Evolutionary conservation across 1,140 invertebrate species (phyloP).

Genomic region (Conus betulinus): DNA sequence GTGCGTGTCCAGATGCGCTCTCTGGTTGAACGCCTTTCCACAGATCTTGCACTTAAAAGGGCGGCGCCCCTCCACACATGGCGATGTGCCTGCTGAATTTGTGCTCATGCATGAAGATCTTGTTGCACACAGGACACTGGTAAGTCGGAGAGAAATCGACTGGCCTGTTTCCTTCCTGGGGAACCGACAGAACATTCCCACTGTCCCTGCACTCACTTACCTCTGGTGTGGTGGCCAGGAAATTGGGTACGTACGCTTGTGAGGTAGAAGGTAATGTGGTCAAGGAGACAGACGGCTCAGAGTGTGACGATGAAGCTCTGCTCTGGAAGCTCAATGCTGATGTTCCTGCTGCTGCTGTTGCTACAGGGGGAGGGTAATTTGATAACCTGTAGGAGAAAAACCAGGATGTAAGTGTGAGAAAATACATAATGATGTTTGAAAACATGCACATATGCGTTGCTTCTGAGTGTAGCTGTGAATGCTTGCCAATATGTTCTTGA

Average conservation of each 20-base stretch:
- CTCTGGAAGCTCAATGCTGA: background rate
- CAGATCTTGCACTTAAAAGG: slow-evolving; percentile 75
- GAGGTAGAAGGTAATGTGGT: background rate
- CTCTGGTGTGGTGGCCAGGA: background rate
- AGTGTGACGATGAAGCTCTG: background rate
- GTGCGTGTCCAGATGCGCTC: slow-evolving; percentile 36
- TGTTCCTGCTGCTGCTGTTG: background rate
- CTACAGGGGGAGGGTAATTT: background rate
- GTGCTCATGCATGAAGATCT: slow-evolving; percentile 67
- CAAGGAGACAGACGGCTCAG: background rate
- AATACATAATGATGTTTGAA: too few species aligned
- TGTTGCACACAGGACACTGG: slow-evolving; percentile 76
- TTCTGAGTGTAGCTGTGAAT: too few species aligned
- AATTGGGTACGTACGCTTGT: background rate
- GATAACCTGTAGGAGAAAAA: background rate
- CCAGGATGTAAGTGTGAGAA: too few species aligned
- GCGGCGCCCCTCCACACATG: slow-evolving; percentile 88
- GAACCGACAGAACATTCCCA: too few species aligned
- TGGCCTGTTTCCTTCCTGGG: background rate
- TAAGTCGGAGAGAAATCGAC: slow-evolving; percentile 35
- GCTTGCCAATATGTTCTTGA: too few species aligned
- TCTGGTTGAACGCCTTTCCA: slow-evolving; percentile 50
- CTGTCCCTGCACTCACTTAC: background rate
- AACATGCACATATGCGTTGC: too few species aligned
- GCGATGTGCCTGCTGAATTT: slow-evolving; percentile 42